Base-by-base conservation (phyloP, 2,113 vertebrate species). In the Macaca mulatta region DNA sequence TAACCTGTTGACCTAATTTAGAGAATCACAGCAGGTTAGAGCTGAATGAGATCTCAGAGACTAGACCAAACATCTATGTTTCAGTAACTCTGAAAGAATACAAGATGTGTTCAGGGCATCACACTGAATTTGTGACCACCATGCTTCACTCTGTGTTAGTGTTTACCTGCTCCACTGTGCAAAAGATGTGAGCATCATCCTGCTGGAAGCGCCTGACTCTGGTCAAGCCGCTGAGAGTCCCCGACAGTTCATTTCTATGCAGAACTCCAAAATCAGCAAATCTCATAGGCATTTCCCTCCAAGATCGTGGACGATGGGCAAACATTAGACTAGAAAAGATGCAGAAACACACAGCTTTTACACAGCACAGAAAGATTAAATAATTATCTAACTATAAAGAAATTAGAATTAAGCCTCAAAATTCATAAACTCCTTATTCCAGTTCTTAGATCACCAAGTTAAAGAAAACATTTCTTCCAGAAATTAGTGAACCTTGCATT, bases 131-230 rank as follows among this genome's bases (percentile, higher is more conserved):
- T 25, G 8, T 6, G 35, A 40, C 3, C 20, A 59, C 8, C 32
- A 16, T 1, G 17, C 52, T 20, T 72, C 35, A 7, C 40, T 8
- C 13, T 1, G 1, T 4, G 6, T 6, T 10, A 11, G 9, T 61
- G n/a, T 57, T 90, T 27, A 99, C 99, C 99, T 99, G 99, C 83
- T 99, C 99, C 98, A 99, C 99, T 0, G 98, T 98, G 98, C 99
- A 99, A 98, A 99, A 99, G 97, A 99, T 99, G 98, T 99, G 99
- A 20, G 99, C 99, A 5, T 99, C 99, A 9, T 99, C 99, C 98
- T 99, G 99, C 78, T 99, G 99, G 98, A 99, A 99, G 52, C 99
- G 99, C 0, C 99, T 98, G 0, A 99, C 99, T 69, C 99, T 98
- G 74, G 99, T 99, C 93, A 99, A 98, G 57, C 99, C 99, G 0